Conservation (phyloP, 2,888 invertebrate genomes). For the Zygaena filipendulae region DNA sequence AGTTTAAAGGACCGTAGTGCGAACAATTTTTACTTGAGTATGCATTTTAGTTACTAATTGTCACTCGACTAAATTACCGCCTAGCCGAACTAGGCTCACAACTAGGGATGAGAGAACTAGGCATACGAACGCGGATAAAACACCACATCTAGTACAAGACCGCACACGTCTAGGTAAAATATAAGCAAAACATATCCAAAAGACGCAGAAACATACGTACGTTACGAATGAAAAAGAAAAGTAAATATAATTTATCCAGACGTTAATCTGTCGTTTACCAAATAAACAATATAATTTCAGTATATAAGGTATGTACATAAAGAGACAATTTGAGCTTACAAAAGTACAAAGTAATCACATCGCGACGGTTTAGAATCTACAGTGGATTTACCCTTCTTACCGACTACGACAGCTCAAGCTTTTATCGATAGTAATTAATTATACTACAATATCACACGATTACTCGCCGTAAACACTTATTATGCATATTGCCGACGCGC, state of each 20-base stretch:
- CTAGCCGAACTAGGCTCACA: no score
- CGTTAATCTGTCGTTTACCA: constrained; percentile 49
- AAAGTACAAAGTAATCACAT: constrained; percentile 66
- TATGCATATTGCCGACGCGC: constrained; percentile 54
- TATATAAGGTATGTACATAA: constrained; percentile 59
- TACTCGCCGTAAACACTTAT: constrained; percentile 57
- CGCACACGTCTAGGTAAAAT: constrained; percentile 15
- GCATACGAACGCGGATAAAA: constrained; percentile 1
- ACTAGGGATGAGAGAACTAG: no score
- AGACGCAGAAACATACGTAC: constrained; percentile 20
- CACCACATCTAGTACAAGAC: constrained; percentile 2
- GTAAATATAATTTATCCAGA: constrained; percentile 50
- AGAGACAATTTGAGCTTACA: constrained; percentile 63
- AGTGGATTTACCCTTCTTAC: constrained; percentile 59
- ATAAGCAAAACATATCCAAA: constrained; percentile 29
- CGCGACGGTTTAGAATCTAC: constrained; percentile 59
- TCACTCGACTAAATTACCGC: no score
- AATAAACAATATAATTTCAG: constrained; percentile 45
- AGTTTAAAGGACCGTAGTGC: no score
- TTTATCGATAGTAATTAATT: constrained; percentile 45
- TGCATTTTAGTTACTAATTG: no score
- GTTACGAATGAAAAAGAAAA: constrained; percentile 35
- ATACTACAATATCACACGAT: constrained; percentile 60
- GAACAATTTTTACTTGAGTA: no score
- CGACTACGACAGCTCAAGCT: constrained; percentile 62